Evolutionary conservation across 2,797 vertebrate genomes (phyloP).

Genomic region (Saxicola maurus): DNA sequence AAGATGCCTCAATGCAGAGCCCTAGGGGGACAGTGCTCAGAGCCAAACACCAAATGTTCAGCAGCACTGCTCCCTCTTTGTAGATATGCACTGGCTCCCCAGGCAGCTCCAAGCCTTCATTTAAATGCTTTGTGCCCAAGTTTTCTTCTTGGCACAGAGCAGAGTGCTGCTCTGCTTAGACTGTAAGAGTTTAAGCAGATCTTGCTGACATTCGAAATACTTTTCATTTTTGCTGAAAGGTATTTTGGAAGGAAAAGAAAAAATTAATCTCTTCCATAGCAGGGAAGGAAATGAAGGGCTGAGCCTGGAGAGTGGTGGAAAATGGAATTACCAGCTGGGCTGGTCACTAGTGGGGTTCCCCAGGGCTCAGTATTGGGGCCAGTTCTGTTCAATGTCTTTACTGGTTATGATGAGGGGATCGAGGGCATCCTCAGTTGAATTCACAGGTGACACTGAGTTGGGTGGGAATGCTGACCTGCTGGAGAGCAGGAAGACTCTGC

Average conservation of each 20-base stretch:
- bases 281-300: background rate
- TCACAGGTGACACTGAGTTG: background rate
- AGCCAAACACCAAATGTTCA: background rate
- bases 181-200: conserved; percentile 6
- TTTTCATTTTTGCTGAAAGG: conserved; percentile 20
- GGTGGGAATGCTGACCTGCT: background rate
- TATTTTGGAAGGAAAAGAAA: conserved; percentile 19
- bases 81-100: background rate
- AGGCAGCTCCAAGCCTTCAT: background rate
- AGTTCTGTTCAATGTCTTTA: background rate
- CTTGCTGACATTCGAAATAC: conserved; percentile 18
- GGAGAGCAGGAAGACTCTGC: background rate
- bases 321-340: background rate
- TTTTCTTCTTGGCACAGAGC: conserved; percentile 15
- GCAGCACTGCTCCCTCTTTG: background rate
- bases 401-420: accelerated
- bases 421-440: background rate
- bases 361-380: background rate
- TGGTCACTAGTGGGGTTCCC: background rate
- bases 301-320: background rate
- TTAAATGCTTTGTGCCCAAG: background rate
- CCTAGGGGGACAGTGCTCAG: background rate
- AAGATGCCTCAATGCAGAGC: background rate
- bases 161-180: background rate
- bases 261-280: background rate